These are phyloP conservation scores for Cyclopterus lumpus DNA, from an alignment of 2,797 vertebrate species.

Conservation along the genomic window DNA sequence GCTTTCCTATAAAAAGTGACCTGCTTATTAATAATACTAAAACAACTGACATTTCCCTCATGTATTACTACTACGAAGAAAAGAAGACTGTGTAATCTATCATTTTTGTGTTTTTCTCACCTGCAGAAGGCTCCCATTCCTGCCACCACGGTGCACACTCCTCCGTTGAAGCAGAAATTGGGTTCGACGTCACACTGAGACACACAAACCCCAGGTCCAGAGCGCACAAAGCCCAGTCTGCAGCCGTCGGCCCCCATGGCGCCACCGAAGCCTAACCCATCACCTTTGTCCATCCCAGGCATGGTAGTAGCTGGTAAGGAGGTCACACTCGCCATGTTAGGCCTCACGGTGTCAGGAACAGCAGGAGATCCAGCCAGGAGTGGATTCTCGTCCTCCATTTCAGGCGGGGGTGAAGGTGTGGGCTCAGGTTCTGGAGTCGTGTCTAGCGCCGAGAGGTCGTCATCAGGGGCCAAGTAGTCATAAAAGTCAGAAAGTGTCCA, in stretches of 20 bases:
- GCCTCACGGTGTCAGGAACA: constrained; percentile 56
- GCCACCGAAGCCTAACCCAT: constrained; percentile 49
- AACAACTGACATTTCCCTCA: background rate
- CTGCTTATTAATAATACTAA: constrained; percentile 15
- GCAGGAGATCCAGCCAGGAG: constrained; percentile 62
- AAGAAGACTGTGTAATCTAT: background rate
- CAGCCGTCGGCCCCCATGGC: constrained; percentile 83
- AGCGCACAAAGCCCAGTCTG: constrained; percentile 86
- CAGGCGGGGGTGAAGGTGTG: constrained; percentile 69
- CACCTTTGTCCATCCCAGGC: constrained; percentile 39
- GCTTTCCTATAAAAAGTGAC: background rate
- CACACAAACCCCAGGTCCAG: constrained; percentile 84
- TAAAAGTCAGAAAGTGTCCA: constrained; percentile 89
- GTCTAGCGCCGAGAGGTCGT: constrained; percentile 87
- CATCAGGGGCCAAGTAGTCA: constrained; percentile 88
- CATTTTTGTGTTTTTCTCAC: constrained; percentile 73
- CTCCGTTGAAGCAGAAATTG: constrained; percentile 93
- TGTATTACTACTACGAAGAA: background rate
- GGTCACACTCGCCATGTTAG: constrained; percentile 22
- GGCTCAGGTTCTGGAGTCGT: constrained; percentile 78
- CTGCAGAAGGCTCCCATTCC: constrained; percentile 93
- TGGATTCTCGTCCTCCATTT: constrained; percentile 84
- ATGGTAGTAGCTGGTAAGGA: constrained; percentile 53
- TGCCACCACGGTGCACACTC: constrained; percentile 92
- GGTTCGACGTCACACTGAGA: constrained; percentile 89